Conservation (phyloP, 2,797 vertebrate genomes). For the Alouatta caraya region DNA sequence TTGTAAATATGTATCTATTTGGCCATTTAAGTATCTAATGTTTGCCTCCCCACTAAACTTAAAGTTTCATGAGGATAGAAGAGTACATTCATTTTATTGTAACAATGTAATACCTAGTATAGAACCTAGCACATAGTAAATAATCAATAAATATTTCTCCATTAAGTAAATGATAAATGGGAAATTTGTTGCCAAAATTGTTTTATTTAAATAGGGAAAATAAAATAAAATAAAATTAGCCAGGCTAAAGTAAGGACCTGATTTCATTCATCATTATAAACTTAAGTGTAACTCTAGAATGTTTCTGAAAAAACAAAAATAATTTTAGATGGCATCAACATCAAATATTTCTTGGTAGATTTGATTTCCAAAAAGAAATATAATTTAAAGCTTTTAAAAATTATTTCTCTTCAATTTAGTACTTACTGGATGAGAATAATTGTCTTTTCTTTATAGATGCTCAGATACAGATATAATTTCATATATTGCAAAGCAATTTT, state of each 20-base stretch:
- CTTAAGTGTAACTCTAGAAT: not conserved
- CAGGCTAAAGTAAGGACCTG: not conserved
- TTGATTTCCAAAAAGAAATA: not conserved
- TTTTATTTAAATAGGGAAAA: not conserved
- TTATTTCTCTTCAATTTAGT: not conserved
- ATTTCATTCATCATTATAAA: conserved; percentile 27
- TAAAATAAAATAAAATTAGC: conserved; percentile 2
- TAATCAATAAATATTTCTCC: not conserved
- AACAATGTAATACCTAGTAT: not conserved
- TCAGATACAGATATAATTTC: not conserved
- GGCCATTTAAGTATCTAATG: not conserved
- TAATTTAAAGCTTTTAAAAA: not conserved
- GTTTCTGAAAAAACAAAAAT: conserved; percentile 19
- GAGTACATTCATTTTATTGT: not conserved
- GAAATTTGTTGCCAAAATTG: conserved; percentile 15
- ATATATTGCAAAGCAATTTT: not conserved
- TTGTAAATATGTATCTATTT: not conserved
- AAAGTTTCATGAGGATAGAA: not conserved
- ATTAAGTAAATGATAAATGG: not conserved
- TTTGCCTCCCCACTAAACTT: not conserved
- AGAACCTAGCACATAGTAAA: not conserved
- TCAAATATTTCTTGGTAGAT: not conserved
- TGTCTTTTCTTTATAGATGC: not conserved
- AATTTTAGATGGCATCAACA: not conserved
- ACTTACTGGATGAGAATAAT: not conserved